Evolutionary conservation across 2,797 vertebrate species (phyloP), one percentile per base, ranked within the genome.

Genomic region (Periparus ater): DNA sequence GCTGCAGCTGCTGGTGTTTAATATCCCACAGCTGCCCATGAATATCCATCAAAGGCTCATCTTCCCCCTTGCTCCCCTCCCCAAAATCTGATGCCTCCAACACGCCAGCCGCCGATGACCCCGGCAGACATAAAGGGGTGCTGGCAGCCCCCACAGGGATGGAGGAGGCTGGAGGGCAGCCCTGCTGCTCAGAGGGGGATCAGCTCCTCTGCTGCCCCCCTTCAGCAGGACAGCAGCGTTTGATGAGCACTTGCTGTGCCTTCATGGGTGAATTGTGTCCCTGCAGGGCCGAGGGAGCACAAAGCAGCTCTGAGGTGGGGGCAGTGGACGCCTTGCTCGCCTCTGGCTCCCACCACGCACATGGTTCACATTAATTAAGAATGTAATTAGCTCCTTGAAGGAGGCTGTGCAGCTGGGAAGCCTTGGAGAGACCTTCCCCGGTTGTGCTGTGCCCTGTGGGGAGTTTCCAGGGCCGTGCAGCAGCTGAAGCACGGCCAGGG

Each of bases 321-420:
- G 65, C 88, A 77, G 93, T 0, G 0, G 42, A 17, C 0, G 90
- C 62, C 55, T 25, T 65, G 77, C 90, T 60, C 66, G 90, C 70
- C 71, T 85, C 80, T 1, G 9, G 77, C 77, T 63, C 67, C 80
- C 55, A 29, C 73, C 80, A 32, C 9, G 34, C 4, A 18, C 51
- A 77, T 81, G 90, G 93, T 88, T 94, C 71, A n/a, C 65, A 85
- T 91, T 85, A 90, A 93, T 86, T 84, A 91, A 76, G 60, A 58
- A 82, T 26, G n/a, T 2, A 18, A 93, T 85, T 75, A 90, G 88
- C 85, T 67, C 13, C 82, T 93, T 61, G 93, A 50, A 83, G 65
- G 58, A 50, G 0, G 54, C 65, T 80, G 57, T 61, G 81, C 75
- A 83, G 71, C 81, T 84, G 83, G 83, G 86, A 68, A 92, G 77